Conservation (phyloP, 2,888 invertebrate species). For the Eumacrocentrus americanus region DNA sequence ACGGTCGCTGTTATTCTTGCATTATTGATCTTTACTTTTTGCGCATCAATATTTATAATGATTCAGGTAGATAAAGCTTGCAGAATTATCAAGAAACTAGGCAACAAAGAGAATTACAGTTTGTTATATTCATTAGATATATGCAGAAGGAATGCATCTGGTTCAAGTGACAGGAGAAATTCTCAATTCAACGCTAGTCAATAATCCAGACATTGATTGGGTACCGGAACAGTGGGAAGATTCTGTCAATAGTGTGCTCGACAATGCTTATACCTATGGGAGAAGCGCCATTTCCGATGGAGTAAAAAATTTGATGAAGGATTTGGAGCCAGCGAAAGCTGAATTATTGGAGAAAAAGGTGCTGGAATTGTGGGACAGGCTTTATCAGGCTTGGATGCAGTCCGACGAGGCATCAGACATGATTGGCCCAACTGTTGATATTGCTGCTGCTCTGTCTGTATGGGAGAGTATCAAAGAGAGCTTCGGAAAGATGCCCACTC, state of each 20-base stretch:
- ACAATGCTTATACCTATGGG: conserved; percentile 92
- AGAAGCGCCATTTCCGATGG: conserved; percentile 88
- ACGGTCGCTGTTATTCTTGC: conserved; percentile 85
- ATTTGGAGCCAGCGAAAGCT: conserved; percentile 80
- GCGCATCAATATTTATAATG: conserved; percentile 81
- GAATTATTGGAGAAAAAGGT: conserved; percentile 86
- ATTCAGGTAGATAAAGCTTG: conserved; percentile 70
- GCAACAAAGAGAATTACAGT: neutral
- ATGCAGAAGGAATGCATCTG: conserved; percentile 91
- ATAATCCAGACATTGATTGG: conserved; percentile 80
- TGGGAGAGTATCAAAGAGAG: conserved; percentile 76
- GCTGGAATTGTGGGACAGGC: conserved; percentile 89
- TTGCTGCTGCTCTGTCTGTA: conserved; percentile 73
- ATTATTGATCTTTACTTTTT: conserved; percentile 79
- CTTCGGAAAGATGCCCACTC: conserved; percentile 74
- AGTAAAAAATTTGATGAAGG: conserved; percentile 80
- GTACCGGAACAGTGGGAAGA: conserved; percentile 85
- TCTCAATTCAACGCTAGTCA: conserved; percentile 85
- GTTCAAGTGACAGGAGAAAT: conserved; percentile 87
- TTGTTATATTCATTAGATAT: conserved; percentile 84
- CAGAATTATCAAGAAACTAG: neutral
- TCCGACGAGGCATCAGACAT: conserved; percentile 66
- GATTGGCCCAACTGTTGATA: conserved; percentile 76
- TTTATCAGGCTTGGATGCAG: conserved; percentile 92
- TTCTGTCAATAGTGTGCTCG: conserved; percentile 86